These are phyloP conservation scores for Gobio occitaniae DNA, from an alignment of 2,797 vertebrate species.

Conservation along the genomic window DNA sequence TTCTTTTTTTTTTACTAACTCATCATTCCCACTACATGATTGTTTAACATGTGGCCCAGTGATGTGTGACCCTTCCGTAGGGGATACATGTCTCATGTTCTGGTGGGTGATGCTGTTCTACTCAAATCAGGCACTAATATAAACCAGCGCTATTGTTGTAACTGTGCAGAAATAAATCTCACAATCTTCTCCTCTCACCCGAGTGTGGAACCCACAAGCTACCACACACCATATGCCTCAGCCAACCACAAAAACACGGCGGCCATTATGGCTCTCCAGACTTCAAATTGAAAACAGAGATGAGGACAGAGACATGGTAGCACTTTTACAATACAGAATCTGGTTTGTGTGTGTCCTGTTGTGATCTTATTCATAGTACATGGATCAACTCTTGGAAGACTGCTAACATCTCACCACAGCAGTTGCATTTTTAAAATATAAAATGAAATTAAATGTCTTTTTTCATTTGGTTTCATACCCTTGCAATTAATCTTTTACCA, in stretches of 20 bases:
- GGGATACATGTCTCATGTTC: conserved; percentile 35
- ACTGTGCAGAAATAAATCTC: conserved; percentile 43
- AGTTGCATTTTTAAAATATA: not conserved
- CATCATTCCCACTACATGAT: conserved; percentile 20
- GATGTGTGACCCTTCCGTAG: conserved; percentile 23
- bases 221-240: conserved; percentile 77
- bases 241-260: conserved; percentile 75
- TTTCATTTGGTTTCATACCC: not conserved
- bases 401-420: conserved; percentile 2
- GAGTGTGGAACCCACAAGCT: conserved; percentile 30
- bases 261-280: conserved; percentile 75
- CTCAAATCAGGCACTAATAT: conserved; percentile 41
- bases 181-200: conserved; percentile 39
- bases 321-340: conserved; percentile 64
- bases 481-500: not conserved
- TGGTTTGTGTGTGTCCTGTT: not conserved
- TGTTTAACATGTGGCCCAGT: conserved; percentile 37
- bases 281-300: conserved; percentile 79
- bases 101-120: conserved; percentile 28
- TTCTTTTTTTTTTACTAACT: conserved; percentile 12
- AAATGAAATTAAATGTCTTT: not conserved
- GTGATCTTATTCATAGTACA: not conserved
- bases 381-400: not conserved
- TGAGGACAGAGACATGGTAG: conserved; percentile 55
- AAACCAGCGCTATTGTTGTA: conserved; percentile 41